phyloP scores from a whole-genome alignment of 53 echinoderm and acorn worm species.

The Henricia sp. region DNA sequence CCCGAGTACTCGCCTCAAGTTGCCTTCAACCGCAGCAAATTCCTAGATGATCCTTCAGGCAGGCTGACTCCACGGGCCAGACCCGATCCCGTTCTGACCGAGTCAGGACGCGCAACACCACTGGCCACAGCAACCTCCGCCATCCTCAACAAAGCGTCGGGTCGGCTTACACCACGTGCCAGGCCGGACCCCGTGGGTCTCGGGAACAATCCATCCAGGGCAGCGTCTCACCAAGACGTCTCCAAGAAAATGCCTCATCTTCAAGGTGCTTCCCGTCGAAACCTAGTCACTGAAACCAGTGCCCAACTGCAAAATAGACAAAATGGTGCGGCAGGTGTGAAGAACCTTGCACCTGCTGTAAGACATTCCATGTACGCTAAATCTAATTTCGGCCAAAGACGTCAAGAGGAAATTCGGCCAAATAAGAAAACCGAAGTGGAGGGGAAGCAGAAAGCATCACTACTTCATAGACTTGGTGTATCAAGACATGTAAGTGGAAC shows the following conservation, averaged over 20 bases:
- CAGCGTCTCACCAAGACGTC: constrained; percentile 1
- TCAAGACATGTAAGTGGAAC: constrained; percentile 16
- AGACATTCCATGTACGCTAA: constrained; percentile 73
- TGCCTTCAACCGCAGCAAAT: not conserved
- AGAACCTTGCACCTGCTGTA: constrained; percentile 71
- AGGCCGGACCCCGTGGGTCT: constrained; percentile 88
- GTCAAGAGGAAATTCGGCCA: not conserved
- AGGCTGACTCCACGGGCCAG: constrained; percentile 90
- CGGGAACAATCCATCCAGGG: constrained; percentile 48
- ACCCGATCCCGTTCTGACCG: constrained; percentile 79
- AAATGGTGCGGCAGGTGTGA: constrained; percentile 6
- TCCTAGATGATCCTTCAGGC: constrained; percentile 54
- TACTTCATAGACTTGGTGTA: not conserved
- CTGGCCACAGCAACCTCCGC: constrained; percentile 13
- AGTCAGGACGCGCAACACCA: constrained; percentile 30
- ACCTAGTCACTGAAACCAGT: not conserved
- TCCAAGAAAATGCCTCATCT: not conserved
- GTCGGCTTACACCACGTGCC: constrained; percentile 84
- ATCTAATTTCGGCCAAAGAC: constrained; percentile 10
- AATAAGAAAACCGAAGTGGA: not conserved
- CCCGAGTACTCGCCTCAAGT: constrained; percentile 72
- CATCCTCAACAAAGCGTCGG: constrained; percentile 39
- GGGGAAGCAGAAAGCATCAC: not conserved
- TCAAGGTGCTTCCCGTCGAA: not conserved
- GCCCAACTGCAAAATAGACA: constrained; percentile 3